Conservation (phyloP, 37 sponge, comb jelly and placozoan genomes). For the Eunapius fragilis region DNA sequence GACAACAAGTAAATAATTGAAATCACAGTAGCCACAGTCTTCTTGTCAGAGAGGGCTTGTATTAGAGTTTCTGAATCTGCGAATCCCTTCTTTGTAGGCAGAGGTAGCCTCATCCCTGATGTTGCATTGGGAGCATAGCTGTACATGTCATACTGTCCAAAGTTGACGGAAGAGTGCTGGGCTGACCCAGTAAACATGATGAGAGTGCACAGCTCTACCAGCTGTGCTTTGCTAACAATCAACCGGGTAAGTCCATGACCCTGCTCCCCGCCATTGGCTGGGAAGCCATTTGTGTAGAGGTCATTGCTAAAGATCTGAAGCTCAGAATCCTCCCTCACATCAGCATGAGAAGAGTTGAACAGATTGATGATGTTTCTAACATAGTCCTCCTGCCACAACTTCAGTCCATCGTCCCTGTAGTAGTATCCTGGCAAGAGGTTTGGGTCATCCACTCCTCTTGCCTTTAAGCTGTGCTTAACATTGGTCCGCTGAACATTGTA, state of each 20-base stretch:
- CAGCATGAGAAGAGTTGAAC: conserved; percentile 51
- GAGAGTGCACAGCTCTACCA: conserved; percentile 53
- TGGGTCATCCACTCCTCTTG: conserved; percentile 67
- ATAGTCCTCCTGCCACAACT: conserved; percentile 53
- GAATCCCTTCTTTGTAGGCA: conserved; percentile 37
- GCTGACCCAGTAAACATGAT: conserved; percentile 70
- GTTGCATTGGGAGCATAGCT: conserved; percentile 78
- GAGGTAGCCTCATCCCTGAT: conserved; percentile 31
- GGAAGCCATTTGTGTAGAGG: conserved; percentile 37
- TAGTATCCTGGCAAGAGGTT: conserved; percentile 63
- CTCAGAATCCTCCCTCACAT: conserved; percentile 48
- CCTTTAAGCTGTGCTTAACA: conserved; percentile 20
- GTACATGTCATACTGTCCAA: conserved; percentile 66
- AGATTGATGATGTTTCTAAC: conserved; percentile 34
- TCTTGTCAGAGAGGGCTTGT: conserved; percentile 29
- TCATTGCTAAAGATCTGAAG: conserved; percentile 48
- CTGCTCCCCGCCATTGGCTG: conserved; percentile 11
- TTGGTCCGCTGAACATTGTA: conserved; percentile 33
- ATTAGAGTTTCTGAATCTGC: conserved; percentile 25
- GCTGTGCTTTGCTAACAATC: conserved; percentile 28
- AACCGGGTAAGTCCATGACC: conserved; percentile 44
- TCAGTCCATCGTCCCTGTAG: conserved; percentile 79
- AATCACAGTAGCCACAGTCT: not conserved
- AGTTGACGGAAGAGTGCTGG: conserved; percentile 76
- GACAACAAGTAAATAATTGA: conserved; percentile 5